Conservation (phyloP, 2,888 invertebrate species). For the Clunio marinus region DNA sequence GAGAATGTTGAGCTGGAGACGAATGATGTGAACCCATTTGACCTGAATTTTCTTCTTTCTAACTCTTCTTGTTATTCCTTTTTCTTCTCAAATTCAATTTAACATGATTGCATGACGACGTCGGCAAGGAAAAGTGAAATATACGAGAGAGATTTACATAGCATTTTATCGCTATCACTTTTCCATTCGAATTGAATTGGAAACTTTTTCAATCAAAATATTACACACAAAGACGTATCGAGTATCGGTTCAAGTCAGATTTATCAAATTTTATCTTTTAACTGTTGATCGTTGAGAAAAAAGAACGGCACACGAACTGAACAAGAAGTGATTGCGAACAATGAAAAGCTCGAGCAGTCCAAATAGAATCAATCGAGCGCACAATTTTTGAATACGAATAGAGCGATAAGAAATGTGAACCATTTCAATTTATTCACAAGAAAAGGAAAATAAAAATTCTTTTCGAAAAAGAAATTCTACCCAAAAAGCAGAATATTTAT, state of each 20-base stretch:
- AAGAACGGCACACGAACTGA: background rate
- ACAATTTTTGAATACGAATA: conserved; percentile 10
- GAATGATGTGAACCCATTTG: background rate
- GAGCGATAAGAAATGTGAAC: conserved; percentile 1
- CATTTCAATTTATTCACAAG: conserved; percentile 20
- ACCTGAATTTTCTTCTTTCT: conserved; percentile 7
- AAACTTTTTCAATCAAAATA: conserved; percentile 28
- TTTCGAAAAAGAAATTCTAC: background rate
- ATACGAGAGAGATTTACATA: background rate
- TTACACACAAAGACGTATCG: conserved; percentile 9
- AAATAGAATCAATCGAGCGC: conserved; percentile 14
- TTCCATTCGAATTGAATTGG: conserved; percentile 28
- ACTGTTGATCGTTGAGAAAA: conserved; percentile 31
- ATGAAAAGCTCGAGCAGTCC: background rate
- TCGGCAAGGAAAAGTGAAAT: background rate
- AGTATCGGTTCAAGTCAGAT: conserved; percentile 5
- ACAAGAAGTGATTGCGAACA: background rate
- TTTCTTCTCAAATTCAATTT: background rate
- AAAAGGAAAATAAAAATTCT: background rate
- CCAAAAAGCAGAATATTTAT: too few species aligned
- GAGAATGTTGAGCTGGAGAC: background rate
- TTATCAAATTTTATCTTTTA: conserved; percentile 26
- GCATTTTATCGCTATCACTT: conserved; percentile 20
- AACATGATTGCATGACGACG: background rate
- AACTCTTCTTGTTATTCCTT: background rate